A percentile compares a stretch with the other conserved stretches of the same genome.
phyloP scores from a whole-genome alignment of 2,888 invertebrate species.

The Stictocephala bisonia region DNA sequence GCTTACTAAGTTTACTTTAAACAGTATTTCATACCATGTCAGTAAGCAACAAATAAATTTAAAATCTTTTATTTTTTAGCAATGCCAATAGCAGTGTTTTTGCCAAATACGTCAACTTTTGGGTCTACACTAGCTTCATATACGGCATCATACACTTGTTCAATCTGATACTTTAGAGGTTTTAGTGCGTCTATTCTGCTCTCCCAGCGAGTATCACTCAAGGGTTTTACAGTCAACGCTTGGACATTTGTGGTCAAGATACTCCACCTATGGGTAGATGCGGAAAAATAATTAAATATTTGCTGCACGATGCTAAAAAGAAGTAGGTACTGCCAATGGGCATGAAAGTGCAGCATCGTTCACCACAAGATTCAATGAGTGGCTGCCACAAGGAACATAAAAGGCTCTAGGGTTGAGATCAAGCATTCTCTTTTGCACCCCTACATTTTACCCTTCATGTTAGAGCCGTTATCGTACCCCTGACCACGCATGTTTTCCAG shows the following conservation, averaged over 20 bases:
- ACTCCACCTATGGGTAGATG: slow-evolving; percentile 17
- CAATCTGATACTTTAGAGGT: slow-evolving; percentile 22
- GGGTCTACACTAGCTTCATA: slow-evolving; percentile 21
- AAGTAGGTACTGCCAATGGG: slow-evolving; percentile 5
- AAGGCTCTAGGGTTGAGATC: slow-evolving; percentile 27
- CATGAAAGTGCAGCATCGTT: slow-evolving; percentile 28
- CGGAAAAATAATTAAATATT: slow-evolving; percentile 27
- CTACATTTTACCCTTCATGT: slow-evolving; percentile 36
- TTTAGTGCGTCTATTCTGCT: slow-evolving; percentile 29
- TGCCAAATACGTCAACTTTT: slow-evolving; percentile 31
- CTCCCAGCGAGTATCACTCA: slow-evolving; percentile 28
- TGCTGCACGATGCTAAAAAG: slow-evolving; percentile 26
- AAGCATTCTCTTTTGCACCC: slow-evolving; percentile 22
- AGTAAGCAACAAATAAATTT: slow-evolving; percentile 24
- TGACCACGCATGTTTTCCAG: slow-evolving; percentile 17
- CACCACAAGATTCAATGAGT: slow-evolving; percentile 26
- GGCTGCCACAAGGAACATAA: slow-evolving; percentile 25
- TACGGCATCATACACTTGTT: slow-evolving; percentile 29
- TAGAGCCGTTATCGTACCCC: slow-evolving; percentile 34
- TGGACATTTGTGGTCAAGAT: slow-evolving; percentile 15
- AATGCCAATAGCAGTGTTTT: slow-evolving; percentile 8
- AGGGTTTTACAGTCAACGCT: slow-evolving; percentile 29
- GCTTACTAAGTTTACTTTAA: slow-evolving; percentile 22
- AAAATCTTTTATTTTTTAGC: slow-evolving; percentile 21
- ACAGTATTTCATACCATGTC: slow-evolving; percentile 14